Evolutionary conservation across 2,113 vertebrate species (phyloP), one percentile per base, ranked within the genome.

Genomic region (Jaculus jaculus): DNA sequence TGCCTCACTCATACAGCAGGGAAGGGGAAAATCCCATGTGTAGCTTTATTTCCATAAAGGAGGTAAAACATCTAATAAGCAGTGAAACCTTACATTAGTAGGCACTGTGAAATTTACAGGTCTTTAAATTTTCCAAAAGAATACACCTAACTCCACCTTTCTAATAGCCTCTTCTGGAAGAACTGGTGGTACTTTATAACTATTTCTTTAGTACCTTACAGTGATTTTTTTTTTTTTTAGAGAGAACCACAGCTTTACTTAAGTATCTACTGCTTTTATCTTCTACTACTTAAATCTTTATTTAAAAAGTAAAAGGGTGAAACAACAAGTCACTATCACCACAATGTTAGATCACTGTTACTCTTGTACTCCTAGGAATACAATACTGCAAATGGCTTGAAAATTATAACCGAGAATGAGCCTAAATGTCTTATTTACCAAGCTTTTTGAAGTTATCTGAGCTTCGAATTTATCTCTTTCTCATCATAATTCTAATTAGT

Each of bases 11-110:
- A 37, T 42, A 47, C 91, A 86, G 66, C 34, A 96, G 20, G 84
- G 63, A 37, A 82, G 61, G 37, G 58, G 37, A 37, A 34, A 93
- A 68, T 9, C 47, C 37, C 82, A 24, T 28, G 73, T 68, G 75
- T 71, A 87, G 34, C n/a, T 93, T 78, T 87, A 34, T 39, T 95
- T 95, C 73, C 79, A 71, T 18, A 90, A 84, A 73, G 15, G 39
- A 90, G 73, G 94, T 10, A 71, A 74, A 90, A 80, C 34, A 54
- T 54, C 26, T 51, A 60, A 21, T 37, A 82, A 91, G 32, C 32
- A 47, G 61, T 91, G 30, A 93, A 51, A 54, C 3, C n/a, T 91
- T 47, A 77, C 58, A n/a, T 84, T 42, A 51, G 8, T 23, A 66
- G 37, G 54, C 82, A 66, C 0, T 54, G 16, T 32, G 28, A 23